phyloP scores from a whole-genome alignment of 2,797 vertebrate genomes.

The Chaenodraco wilsoni region DNA sequence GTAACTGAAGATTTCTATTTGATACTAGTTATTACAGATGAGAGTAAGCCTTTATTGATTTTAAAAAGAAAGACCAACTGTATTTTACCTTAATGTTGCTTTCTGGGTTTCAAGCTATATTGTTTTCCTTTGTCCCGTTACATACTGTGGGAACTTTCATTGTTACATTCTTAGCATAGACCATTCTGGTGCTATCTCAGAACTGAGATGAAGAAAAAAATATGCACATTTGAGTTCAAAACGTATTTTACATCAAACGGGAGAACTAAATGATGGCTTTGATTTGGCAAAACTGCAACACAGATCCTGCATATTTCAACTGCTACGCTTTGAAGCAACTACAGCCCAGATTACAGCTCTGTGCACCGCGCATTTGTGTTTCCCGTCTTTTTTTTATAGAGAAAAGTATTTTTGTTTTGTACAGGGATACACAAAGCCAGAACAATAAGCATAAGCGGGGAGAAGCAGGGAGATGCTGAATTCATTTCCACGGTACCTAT shows the following conservation, averaged over 20 bases:
- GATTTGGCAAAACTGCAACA: slow-evolving; percentile 68
- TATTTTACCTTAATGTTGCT: neutral
- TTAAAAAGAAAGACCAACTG: too few relatives aligned
- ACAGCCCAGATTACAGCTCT: slow-evolving; percentile 61
- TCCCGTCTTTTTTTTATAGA: slow-evolving; percentile 50
- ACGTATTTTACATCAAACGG: slow-evolving; percentile 71
- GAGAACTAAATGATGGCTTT: slow-evolving; percentile 64
- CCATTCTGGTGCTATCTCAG: slow-evolving; percentile 58
- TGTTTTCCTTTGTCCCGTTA: slow-evolving; percentile 28
- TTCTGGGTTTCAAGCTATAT: slow-evolving; percentile 3
- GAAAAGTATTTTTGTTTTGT: slow-evolving; percentile 50
- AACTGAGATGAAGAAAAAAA: slow-evolving; percentile 64
- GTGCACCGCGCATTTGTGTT: slow-evolving; percentile 52
- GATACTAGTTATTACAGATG: too few relatives aligned
- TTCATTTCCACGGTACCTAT: slow-evolving; percentile 74
- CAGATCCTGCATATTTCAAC: slow-evolving; percentile 59
- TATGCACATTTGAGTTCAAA: slow-evolving; percentile 55
- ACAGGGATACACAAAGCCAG: slow-evolving; percentile 49
- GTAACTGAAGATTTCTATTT: too few relatives aligned
- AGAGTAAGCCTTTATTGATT: too few relatives aligned
- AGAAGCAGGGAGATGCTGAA: slow-evolving; percentile 62
- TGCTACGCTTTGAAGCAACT: slow-evolving; percentile 68
- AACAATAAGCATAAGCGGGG: slow-evolving; percentile 58
- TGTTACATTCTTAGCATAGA: slow-evolving; percentile 77
- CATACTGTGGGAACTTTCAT: slow-evolving; percentile 71